These are phyloP conservation scores for Vanessa cardui DNA, from an alignment of 2,888 invertebrate genomes.

Conservation along the genomic window DNA sequence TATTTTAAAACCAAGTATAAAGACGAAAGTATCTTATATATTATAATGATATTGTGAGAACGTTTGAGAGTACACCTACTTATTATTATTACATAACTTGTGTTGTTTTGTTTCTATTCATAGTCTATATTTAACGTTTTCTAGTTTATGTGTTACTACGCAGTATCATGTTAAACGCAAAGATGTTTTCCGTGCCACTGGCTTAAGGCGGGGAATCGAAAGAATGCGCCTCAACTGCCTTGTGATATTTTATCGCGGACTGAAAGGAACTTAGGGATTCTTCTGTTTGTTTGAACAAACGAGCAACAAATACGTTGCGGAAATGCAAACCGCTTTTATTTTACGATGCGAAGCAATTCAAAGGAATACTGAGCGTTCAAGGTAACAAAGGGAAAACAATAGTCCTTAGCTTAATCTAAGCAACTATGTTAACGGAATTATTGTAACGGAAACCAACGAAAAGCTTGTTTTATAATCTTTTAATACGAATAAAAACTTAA, in stretches of 20 bases:
- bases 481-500: too few relatives aligned
- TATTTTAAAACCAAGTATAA: conserved; percentile 9
- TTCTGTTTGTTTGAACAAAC: conserved; percentile 71
- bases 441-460: not conserved
- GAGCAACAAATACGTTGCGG: conserved; percentile 67
- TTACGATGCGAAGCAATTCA: conserved; percentile 65
- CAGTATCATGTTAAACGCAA: conserved; percentile 58
- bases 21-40: not conserved
- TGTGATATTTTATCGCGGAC: conserved; percentile 73
- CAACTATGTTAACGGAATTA: conserved; percentile 12
- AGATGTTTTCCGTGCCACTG: conserved; percentile 71
- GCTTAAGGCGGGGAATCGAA: conserved; percentile 57
- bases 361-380: conserved; percentile 65
- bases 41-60: not conserved
- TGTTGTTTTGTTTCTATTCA: not conserved
- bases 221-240: conserved; percentile 68
- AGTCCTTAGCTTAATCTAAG: conserved; percentile 23
- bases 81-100: not conserved
- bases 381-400: conserved; percentile 51
- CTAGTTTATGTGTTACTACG: conserved; percentile 38
- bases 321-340: conserved; percentile 74
- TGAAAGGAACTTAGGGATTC: conserved; percentile 69
- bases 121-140: conserved; percentile 13
- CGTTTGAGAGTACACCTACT: not conserved
- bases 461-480: not conserved